phyloP scores from a whole-genome alignment of 2,113 vertebrate genomes.

The Ursus arctos region DNA sequence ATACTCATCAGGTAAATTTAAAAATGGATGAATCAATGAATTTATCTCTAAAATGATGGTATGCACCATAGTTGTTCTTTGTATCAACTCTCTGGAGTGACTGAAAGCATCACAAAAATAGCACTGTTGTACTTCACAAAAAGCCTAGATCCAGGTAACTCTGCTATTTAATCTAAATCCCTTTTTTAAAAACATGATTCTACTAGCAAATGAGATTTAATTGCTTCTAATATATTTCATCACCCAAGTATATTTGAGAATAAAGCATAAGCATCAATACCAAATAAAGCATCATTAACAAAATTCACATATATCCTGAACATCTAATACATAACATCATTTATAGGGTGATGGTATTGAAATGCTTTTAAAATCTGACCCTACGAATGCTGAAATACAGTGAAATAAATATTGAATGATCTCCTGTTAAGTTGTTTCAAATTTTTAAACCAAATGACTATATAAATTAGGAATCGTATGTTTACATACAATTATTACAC shows the following conservation, averaged over 20 bases:
- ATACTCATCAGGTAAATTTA: background rate
- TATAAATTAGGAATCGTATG: background rate
- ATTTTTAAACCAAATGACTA: background rate
- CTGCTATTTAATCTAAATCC: background rate
- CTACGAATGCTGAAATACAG: background rate
- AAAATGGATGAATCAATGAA: background rate
- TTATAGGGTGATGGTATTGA: background rate
- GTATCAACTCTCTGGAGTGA: background rate
- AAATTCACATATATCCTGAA: background rate
- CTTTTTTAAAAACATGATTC: background rate
- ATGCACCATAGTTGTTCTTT: background rate
- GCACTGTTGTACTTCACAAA: background rate
- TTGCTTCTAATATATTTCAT: slow-evolving; percentile 37
- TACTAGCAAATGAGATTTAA: background rate
- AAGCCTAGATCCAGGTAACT: background rate
- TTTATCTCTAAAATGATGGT: background rate
- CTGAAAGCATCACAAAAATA: background rate
- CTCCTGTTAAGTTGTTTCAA: background rate
- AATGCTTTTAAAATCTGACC: background rate
- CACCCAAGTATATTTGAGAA: slow-evolving; percentile 48
- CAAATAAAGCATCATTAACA: slow-evolving; percentile 46
- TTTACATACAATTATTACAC: background rate
- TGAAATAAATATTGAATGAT: background rate
- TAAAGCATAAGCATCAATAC: background rate
- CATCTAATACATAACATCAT: background rate